phyloP scores from a whole-genome alignment of 1,140 invertebrate genomes.

The Galleria mellonella region DNA sequence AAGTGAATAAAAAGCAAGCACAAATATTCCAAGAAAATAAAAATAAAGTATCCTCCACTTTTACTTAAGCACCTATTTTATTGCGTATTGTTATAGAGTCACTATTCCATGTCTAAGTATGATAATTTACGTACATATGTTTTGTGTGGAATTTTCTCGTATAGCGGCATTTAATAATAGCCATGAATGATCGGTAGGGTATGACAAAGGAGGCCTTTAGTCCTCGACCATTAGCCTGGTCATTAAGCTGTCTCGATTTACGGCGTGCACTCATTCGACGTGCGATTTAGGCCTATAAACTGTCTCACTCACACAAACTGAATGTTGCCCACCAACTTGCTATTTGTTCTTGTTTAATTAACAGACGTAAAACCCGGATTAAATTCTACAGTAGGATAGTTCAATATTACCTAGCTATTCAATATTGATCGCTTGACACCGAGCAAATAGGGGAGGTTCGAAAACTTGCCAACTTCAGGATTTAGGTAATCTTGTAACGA shows the following conservation, averaged over 20 bases:
- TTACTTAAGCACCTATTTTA: too few species aligned
- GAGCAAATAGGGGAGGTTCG: too few species aligned
- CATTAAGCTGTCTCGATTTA: conserved; percentile 38
- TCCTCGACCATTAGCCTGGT: conserved; percentile 35
- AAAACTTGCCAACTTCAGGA: too few species aligned
- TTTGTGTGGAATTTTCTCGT: conserved; percentile 11
- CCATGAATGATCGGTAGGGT: conserved; percentile 14
- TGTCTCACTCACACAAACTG: not conserved
- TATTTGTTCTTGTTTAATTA: conserved; percentile 2
- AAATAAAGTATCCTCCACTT: too few species aligned
- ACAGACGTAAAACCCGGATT: not conserved
- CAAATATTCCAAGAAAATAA: too few species aligned
- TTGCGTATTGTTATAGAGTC: too few species aligned
- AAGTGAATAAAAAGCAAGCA: too few species aligned
- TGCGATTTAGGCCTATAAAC: not conserved
- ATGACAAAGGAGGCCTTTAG: conserved; percentile 32
- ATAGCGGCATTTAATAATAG: conserved; percentile 12
- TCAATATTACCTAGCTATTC: too few species aligned
- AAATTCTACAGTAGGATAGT: too few species aligned
- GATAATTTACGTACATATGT: not conserved
- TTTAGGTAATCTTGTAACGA: too few species aligned
- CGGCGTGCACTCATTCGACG: conserved; percentile 17
- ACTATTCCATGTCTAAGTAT: too few species aligned
- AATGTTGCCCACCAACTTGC: not conserved
- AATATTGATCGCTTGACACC: too few species aligned